Conservation (phyloP, 2,797 vertebrate species). For the Myotis planiceps region DNA sequence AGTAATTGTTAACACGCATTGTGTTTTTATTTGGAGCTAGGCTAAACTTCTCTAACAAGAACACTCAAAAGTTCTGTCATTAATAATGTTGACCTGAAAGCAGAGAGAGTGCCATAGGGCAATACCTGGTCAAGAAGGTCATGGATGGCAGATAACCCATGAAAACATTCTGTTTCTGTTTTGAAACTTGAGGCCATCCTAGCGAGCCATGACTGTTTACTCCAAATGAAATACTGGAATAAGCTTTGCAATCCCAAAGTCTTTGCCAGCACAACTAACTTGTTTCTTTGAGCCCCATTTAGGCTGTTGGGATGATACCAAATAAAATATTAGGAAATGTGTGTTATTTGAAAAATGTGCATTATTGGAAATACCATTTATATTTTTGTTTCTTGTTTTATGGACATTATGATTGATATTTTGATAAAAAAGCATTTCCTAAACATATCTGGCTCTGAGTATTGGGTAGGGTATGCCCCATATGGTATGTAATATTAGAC, state of each 20-base stretch:
- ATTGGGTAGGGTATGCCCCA: background rate
- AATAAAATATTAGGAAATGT: background rate
- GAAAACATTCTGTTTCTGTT: background rate
- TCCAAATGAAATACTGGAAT: background rate
- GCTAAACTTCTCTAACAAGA: background rate
- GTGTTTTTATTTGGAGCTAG: background rate
- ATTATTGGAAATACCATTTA: background rate
- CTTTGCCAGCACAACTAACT: background rate
- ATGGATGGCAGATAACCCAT: background rate
- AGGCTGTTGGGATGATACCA: background rate
- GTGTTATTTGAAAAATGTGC: background rate
- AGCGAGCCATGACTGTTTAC: background rate
- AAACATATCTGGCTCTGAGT: background rate
- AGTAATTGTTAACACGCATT: background rate
- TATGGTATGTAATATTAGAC: background rate
- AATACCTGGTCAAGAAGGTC: background rate
- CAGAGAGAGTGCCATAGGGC: background rate
- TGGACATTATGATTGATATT: background rate
- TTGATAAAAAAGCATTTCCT: background rate
- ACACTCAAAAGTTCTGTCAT: background rate
- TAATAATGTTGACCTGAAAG: slow-evolving; percentile 14
- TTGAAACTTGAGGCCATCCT: background rate
- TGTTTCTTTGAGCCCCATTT: background rate
- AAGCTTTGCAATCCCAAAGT: background rate
- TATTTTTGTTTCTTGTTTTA: background rate